Evolutionary conservation across 2,113 vertebrate species (phyloP), one percentile per base, ranked within the genome.

Genomic region (Castor canadensis): DNA sequence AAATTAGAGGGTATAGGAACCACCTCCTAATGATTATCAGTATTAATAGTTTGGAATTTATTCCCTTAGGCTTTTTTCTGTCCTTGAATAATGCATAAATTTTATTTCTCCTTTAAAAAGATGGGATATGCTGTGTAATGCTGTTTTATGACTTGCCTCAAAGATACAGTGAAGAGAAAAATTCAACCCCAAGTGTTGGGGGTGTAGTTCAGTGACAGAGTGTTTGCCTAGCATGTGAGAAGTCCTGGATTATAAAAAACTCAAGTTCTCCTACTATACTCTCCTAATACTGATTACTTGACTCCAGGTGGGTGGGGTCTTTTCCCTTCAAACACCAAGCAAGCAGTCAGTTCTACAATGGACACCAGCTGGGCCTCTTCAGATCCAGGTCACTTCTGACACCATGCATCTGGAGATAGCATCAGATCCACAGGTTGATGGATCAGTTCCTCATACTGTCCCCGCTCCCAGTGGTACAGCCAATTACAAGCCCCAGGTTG

Each of bases 31-130:
- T 54, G 32, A 56, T 45, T 19, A 80, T 75, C n/a, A 52, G 2
- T 87, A 80, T 79, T 49, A 84, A 71, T 80, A 77, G 58, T 85
- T 92, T 85, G 49, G 52, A 58, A 89, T 82, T 94, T 38, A 47
- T 89, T 83, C 9, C 47, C 64, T 28, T 3, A 87, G 64, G 77
- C 16, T 71, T 94, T 92, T 92, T 54, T 77, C 1, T 69, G 12
- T n/a, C 35, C n/a, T 89, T 77, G 89, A 76, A 58, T 91, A 77
- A 62, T 19, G 72, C 24, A 6, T 79, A 89, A 79, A 62, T 81
- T 69, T 83, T 84, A 87, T 89, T 95, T 4, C 49, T 93, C 86
- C 22, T 76, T 91, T 81, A n/a, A 90, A 89, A 92, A 73, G 52
- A 32, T 94, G 15, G 28, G 2, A 67, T 87, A 7, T 89, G 17